phyloP scores from a whole-genome alignment of 2,888 invertebrate species.

The Pyrgus malvae region DNA sequence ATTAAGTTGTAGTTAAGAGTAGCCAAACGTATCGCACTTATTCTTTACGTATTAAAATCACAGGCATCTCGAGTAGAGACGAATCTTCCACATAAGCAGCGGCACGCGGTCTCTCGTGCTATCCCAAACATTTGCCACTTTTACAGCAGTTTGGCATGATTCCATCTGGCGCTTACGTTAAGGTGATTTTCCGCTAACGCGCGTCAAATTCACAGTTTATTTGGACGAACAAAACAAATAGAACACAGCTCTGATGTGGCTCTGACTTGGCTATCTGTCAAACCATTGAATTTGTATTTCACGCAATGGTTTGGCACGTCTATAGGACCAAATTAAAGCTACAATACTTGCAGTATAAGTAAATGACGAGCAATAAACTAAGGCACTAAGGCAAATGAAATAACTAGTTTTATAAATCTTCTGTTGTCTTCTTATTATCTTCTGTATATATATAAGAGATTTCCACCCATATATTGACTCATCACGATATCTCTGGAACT shows the following conservation, averaged over 20 bases:
- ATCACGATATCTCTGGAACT: too few species aligned
- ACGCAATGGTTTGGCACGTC: conserved; percentile 1
- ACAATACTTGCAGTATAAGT: neutral
- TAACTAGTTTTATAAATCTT: neutral
- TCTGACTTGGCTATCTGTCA: conserved; percentile 36
- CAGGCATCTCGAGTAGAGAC: too few species aligned
- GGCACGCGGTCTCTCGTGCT: too few species aligned
- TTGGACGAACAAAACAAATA: conserved; percentile 27
- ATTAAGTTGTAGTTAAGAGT: too few species aligned
- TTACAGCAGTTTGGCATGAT: conserved; percentile 50
- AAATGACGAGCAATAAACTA: neutral
- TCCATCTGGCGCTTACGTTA: conserved; percentile 61
- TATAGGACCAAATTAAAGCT: neutral
- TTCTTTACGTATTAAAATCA: too few species aligned
- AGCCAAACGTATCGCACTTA: too few species aligned
- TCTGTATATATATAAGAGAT: too few species aligned
- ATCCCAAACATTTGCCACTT: neutral
- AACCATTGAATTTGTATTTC: conserved; percentile 9
- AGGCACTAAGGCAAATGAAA: neutral
- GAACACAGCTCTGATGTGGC: conserved; percentile 40
- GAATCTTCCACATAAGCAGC: too few species aligned
- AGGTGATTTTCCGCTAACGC: conserved; percentile 67
- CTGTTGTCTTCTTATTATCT: too few species aligned
- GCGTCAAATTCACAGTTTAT: conserved; percentile 37
- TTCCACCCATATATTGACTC: too few species aligned